These are phyloP conservation scores for Eueremaeus valkanovi DNA, from an alignment of 2,888 invertebrate genomes.

Conservation along the genomic window DNA sequence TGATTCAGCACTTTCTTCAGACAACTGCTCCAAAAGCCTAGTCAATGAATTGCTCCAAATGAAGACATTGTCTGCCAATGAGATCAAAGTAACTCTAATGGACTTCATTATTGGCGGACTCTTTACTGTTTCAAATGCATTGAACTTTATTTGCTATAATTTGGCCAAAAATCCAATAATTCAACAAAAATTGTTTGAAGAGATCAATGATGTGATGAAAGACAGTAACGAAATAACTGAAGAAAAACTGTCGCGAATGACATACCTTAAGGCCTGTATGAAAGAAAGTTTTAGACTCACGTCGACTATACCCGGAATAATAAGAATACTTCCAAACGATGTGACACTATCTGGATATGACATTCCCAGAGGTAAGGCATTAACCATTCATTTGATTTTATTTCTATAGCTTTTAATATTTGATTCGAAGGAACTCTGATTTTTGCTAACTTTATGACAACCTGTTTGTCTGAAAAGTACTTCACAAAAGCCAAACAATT, in stretches of 20 bases:
- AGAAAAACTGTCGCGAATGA: slow-evolving; percentile 52
- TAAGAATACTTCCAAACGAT: slow-evolving; percentile 44
- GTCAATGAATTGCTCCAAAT: slow-evolving; percentile 40
- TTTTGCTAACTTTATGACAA: slow-evolving; percentile 51
- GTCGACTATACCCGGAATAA: slow-evolving; percentile 45
- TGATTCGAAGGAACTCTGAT: slow-evolving; percentile 49
- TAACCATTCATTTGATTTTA: not conserved
- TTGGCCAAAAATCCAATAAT: slow-evolving; percentile 65
- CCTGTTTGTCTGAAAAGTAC: slow-evolving; percentile 49
- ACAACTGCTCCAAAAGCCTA: not conserved
- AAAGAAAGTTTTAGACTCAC: slow-evolving; percentile 57
- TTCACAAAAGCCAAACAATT: slow-evolving; percentile 51
- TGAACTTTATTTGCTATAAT: slow-evolving; percentile 60
- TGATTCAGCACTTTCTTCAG: slow-evolving; percentile 28
- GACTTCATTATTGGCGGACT: slow-evolving; percentile 49
- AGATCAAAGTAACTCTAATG: slow-evolving; percentile 47
- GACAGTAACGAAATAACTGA: slow-evolving; percentile 50
- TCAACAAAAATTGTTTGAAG: slow-evolving; percentile 73
- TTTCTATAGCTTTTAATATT: not conserved
- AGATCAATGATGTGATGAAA: slow-evolving; percentile 55
- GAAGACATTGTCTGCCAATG: slow-evolving; percentile 43
- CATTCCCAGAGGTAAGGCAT: slow-evolving; percentile 48
- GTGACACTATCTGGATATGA: slow-evolving; percentile 60
- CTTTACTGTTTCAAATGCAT: slow-evolving; percentile 50
- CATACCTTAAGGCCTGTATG: slow-evolving; percentile 62